Percentiles rank a stretch among this genome's conserved stretches.
Evolutionary conservation across 2,888 invertebrate species (phyloP).

Genomic region (Caenorhabditis parvicauda): DNA sequence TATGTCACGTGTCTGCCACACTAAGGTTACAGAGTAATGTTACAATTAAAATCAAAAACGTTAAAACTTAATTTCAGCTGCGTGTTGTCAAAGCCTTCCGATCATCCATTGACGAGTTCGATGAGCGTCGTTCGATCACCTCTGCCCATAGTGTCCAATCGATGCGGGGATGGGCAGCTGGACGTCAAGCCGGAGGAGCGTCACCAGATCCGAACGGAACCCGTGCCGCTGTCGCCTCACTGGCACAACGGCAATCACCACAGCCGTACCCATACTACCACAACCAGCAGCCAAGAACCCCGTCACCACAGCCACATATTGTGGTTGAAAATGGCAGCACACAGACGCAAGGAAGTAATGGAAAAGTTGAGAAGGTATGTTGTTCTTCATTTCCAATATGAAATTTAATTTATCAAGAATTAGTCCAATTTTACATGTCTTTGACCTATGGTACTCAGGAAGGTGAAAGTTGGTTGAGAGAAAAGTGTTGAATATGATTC

Average conservation of each 20-base stretch:
- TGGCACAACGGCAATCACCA: slow-evolving; percentile 51
- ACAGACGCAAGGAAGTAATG: slow-evolving; percentile 10
- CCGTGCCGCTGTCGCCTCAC: slow-evolving; percentile 35
- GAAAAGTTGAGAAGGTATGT: slow-evolving; percentile 33
- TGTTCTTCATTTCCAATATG: too few species aligned
- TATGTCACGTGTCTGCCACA: too few species aligned
- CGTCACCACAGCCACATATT: slow-evolving; percentile 49
- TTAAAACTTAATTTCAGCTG: too few species aligned
- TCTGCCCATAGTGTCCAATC: slow-evolving; percentile 81
- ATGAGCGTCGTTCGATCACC: slow-evolving; percentile 96
- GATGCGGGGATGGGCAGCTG: slow-evolving; percentile 52
- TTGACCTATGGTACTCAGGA: too few species aligned
- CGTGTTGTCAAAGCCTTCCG: slow-evolving; percentile 99
- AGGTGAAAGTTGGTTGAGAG: too few species aligned
- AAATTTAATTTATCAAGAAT: too few species aligned
- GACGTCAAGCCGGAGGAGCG: slow-evolving; percentile 29
- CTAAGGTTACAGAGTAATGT: too few species aligned
- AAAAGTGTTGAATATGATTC: too few species aligned
- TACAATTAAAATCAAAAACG: too few species aligned
- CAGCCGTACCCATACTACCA: slow-evolving; percentile 60
- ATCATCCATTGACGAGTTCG: slow-evolving; percentile 97
- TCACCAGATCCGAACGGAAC: slow-evolving; percentile 38
- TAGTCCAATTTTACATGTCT: too few species aligned
- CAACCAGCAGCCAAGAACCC: slow-evolving; percentile 50
- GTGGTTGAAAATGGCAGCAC: slow-evolving; percentile 51